These are phyloP conservation scores for Sialis lutaria DNA, from an alignment of 2,888 invertebrate genomes.

Conservation along the genomic window DNA sequence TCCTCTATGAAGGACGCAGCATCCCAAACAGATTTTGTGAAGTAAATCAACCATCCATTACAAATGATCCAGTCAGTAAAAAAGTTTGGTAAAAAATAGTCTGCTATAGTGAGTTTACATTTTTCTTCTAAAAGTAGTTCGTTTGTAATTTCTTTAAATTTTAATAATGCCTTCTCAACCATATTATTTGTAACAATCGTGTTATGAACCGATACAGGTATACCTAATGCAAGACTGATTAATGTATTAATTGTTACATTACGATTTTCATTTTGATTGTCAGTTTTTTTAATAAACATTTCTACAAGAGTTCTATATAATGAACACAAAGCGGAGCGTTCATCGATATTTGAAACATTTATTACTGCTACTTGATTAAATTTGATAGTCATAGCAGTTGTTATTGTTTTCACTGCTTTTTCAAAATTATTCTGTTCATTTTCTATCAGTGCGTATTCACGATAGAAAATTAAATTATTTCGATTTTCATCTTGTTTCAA, in stretches of 20 bases:
- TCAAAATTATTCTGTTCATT: conserved; percentile 30
- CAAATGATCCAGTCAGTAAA: conserved; percentile 33
- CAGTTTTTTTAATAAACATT: conserved; percentile 7
- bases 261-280: conserved; percentile 5
- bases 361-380: conserved; percentile 13
- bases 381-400: conserved; percentile 26
- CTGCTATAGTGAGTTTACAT: conserved; percentile 13
- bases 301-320: conserved; percentile 25
- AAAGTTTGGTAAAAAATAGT: conserved; percentile 31
- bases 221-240: conserved; percentile 10
- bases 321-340: conserved; percentile 22
- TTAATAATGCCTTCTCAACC: conserved; percentile 17
- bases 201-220: conserved; percentile 1
- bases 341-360: conserved; percentile 14
- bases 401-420: conserved; percentile 30
- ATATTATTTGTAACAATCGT: conserved; percentile 13
- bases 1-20: conserved; percentile 22
- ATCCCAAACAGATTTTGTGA: conserved; percentile 20
- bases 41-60: conserved; percentile 31
- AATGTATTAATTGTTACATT: conserved; percentile 9
- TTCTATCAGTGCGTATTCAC: conserved; percentile 44
- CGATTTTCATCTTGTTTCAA: conserved; percentile 34
- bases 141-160: conserved; percentile 19
- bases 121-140: conserved; percentile 15
- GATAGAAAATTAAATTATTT: conserved; percentile 36